Conservation (phyloP, 2,797 vertebrate species). For the Perdix hodgsoniae region DNA sequence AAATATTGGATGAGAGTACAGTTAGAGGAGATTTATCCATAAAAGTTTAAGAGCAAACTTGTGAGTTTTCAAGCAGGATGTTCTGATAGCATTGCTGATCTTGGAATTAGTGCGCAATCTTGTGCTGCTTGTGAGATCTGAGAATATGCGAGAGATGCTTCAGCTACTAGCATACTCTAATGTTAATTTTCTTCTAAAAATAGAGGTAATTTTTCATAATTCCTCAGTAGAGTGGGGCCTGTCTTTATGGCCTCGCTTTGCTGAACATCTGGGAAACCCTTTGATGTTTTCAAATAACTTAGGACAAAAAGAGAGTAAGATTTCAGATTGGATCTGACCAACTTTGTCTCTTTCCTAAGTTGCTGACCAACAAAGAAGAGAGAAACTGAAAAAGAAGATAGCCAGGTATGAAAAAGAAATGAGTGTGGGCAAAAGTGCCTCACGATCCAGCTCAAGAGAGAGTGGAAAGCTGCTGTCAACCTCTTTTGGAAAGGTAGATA, state of each 20-base stretch:
- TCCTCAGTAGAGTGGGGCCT: background rate
- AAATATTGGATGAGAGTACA: background rate
- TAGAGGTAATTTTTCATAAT: background rate
- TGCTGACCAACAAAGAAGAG: slow-evolving; percentile 88
- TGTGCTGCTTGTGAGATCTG: background rate
- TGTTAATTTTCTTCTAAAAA: background rate
- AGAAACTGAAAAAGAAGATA: slow-evolving; percentile 83
- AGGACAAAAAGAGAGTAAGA: background rate
- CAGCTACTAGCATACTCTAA: background rate
- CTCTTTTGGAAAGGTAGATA: slow-evolving; percentile 80
- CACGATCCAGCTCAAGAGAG: slow-evolving; percentile 74
- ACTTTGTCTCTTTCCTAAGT: slow-evolving; percentile 80
- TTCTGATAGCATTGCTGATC: background rate
- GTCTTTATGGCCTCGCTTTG: background rate
- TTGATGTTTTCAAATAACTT: background rate
- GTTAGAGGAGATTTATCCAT: background rate
- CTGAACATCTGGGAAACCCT: background rate
- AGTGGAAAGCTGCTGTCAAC: slow-evolving; percentile 72
- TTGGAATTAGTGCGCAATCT: background rate
- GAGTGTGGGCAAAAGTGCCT: slow-evolving; percentile 75
- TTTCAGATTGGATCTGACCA: background rate
- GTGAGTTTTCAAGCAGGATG: background rate
- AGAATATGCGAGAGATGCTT: background rate
- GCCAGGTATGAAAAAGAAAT: slow-evolving; percentile 74
- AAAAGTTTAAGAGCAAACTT: background rate